Percentiles rank a stretch among this genome's conserved stretches.
Evolutionary conservation across 2,888 invertebrate genomes (phyloP).

Genomic region (Desoria tigrina): DNA sequence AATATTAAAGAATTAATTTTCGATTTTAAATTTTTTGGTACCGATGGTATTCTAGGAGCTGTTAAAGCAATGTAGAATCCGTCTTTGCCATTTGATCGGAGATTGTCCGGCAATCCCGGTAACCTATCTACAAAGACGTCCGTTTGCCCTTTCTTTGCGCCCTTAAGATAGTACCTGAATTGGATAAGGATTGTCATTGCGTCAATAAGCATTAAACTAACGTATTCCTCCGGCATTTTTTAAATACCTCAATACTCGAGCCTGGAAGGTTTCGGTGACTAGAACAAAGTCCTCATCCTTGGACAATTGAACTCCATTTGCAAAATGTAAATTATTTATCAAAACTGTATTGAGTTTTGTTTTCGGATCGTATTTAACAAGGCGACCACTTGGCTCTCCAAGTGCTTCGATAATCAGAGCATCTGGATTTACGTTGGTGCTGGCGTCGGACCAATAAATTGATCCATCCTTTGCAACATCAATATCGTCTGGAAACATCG

Average conservation of each 20-base stretch:
- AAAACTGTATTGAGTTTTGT: slow-evolving; percentile 76
- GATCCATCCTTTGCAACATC: slow-evolving; percentile 76
- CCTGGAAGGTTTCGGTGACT: slow-evolving; percentile 70
- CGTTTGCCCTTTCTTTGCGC: slow-evolving; percentile 73
- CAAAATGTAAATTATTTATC: slow-evolving; percentile 74
- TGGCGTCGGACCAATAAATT: slow-evolving; percentile 85
- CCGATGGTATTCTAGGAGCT: slow-evolving; percentile 57
- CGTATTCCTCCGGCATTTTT: neutral
- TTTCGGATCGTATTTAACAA: slow-evolving; percentile 76
- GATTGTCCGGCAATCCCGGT: slow-evolving; percentile 73
- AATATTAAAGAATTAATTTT: too few relatives aligned
- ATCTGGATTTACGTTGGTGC: slow-evolving; percentile 69
- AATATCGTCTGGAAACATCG: slow-evolving; percentile 73
- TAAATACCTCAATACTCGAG: slow-evolving; percentile 66
- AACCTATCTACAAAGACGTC: slow-evolving; percentile 81
- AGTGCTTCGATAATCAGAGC: slow-evolving; percentile 25
- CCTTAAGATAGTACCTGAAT: slow-evolving; percentile 74
- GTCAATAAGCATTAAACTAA: neutral
- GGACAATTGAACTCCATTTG: slow-evolving; percentile 84
- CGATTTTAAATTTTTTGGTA: neutral
- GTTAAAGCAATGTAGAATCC: slow-evolving; percentile 69
- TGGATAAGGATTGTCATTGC: too few relatives aligned
- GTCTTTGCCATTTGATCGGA: slow-evolving; percentile 64
- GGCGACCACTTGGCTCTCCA: slow-evolving; percentile 60
- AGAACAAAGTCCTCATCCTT: slow-evolving; percentile 79